phyloP scores from a whole-genome alignment of 2,888 invertebrate species.

The Germaria angustata region DNA sequence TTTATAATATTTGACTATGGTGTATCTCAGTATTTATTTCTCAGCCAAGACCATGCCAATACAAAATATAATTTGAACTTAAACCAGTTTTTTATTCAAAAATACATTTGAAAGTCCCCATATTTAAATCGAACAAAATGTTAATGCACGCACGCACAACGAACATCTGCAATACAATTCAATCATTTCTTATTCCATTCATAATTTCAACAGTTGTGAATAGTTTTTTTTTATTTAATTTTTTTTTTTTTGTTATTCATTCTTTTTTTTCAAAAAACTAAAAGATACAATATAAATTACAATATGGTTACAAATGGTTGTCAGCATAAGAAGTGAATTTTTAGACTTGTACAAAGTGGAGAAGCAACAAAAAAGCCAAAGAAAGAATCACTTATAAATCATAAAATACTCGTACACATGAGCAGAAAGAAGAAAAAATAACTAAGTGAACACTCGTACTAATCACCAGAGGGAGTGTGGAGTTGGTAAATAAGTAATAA shows the following conservation, averaged over 20 bases:
- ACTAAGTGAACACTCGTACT: constrained; percentile 5
- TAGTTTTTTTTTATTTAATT: constrained; percentile 30
- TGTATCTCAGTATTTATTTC: too few relatives aligned
- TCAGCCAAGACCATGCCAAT: too few relatives aligned
- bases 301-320: constrained; percentile 66
- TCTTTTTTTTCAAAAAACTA: constrained; percentile 41
- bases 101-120: not conserved
- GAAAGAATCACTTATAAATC: constrained; percentile 58
- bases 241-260: not conserved
- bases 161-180: constrained; percentile 63
- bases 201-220: constrained; percentile 63
- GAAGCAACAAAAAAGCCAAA: not conserved
- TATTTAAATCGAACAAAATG: constrained; percentile 5
- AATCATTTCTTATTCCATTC: constrained; percentile 66
- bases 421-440: not conserved
- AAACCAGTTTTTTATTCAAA: too few relatives aligned
- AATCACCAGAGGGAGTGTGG: constrained; percentile 25
- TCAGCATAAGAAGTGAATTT: constrained; percentile 50
- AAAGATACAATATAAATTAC: constrained; percentile 65
- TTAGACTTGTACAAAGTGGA: constrained; percentile 13
- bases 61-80: too few relatives aligned
- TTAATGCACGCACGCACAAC: constrained; percentile 16
- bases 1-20: too few relatives aligned
- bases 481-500: constrained; percentile 55
- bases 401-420: constrained; percentile 45